phyloP scores from a whole-genome alignment of 2,888 invertebrate genomes.

The Cactoblastis cactorum region DNA sequence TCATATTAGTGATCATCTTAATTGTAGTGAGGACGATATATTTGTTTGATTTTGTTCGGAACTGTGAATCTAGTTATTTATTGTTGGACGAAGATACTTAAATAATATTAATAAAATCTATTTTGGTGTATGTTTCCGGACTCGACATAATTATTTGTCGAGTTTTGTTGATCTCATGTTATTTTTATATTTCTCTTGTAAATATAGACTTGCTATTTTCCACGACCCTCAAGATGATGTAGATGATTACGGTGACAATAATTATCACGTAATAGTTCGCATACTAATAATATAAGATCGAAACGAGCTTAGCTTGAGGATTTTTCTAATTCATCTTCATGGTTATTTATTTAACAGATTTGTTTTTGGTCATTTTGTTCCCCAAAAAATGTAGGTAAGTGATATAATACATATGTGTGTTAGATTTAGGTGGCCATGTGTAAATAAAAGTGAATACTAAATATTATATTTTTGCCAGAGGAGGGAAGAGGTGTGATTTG shows the following conservation, averaged over 20 bases:
- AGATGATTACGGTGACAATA: constrained; percentile 68
- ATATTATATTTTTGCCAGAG: neutral
- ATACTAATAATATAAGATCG: constrained; percentile 58
- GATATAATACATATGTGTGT: neutral
- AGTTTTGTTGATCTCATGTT: constrained; percentile 18
- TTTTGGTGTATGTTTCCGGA: constrained; percentile 41
- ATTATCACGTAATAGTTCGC: constrained; percentile 64
- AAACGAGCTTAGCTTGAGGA: constrained; percentile 62
- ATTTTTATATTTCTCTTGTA: constrained; percentile 27
- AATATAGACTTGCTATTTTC: constrained; percentile 23
- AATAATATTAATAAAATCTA: constrained; percentile 20
- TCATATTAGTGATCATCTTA: too few species aligned
- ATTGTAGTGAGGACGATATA: too few species aligned
- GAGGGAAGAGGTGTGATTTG: neutral
- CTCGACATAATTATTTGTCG: constrained; percentile 45
- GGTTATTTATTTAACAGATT: constrained; percentile 19
- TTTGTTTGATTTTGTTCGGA: too few species aligned
- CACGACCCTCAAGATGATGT: constrained; percentile 34
- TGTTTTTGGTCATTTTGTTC: constrained; percentile 5
- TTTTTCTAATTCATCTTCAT: constrained; percentile 24
- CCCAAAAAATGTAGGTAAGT: neutral
- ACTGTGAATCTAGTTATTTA: too few species aligned
- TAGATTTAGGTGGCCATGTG: neutral
- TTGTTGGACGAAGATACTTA: too few species aligned
- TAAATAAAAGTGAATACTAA: neutral